Base-by-base conservation (phyloP, 2,888 invertebrate genomes). In the Arrhopalites spinosus region DNA sequence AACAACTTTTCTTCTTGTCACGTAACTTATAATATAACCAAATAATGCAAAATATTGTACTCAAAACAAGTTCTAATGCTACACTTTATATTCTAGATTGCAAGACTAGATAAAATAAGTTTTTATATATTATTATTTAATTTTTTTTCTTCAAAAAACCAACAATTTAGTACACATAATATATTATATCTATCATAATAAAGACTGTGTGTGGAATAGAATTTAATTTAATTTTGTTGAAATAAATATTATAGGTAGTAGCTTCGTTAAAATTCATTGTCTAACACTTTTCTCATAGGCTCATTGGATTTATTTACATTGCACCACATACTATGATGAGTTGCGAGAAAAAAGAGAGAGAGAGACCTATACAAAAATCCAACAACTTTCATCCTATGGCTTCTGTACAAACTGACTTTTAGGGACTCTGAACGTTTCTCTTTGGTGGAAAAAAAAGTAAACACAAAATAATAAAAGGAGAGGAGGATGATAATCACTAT, bases 381-480 rank as follows among this genome's bases (percentile, higher is more conserved):
- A 25, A 20, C 25, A 66, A 43, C 66, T 45, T 66, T 66, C 66
- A 66, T 36, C 1, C 66, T 30, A 30, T 43, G 23, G 36, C 66
- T 66, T 45, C 20, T 66, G 66, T 66, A 66, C 15, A 66, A 30
- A 66, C 45, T 66, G 43, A 66, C 43, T 43, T n/a, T 45, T 66
- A n/a, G 36, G 20, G 63, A 47, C 23, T 50, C 43, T 67, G 3
- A 43, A 36, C 47, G 20, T 53, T 53, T 75, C 29, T 29, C 71
- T 53, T 56, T 29, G 20, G 43, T 56, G 56, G 68, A 59, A 66
- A 63, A 59, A 66, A 76, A 47, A 45, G 76, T 72, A 76, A 68
- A 76, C 72, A 72, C 64, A 66, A 36, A 25, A 71, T 68, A 43
- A 71, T 68, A 56, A 72, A 63, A 72, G 59, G 36, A n/a, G n/a